phyloP scores from a whole-genome alignment of 2,113 vertebrate species.

The Syngnathoides biaculeatus region DNA sequence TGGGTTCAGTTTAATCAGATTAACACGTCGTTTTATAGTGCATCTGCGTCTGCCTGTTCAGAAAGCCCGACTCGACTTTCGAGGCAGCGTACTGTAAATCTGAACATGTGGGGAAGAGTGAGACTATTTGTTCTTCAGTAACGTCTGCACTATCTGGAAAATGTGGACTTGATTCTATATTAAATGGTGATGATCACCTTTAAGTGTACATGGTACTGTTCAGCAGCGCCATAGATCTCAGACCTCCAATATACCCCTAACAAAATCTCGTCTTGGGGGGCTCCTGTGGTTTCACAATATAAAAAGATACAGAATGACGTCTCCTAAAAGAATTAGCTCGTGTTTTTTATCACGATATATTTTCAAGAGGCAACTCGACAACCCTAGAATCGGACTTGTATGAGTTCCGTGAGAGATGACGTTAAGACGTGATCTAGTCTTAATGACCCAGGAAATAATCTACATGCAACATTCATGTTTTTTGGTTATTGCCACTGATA shows the following conservation, averaged over 20 bases:
- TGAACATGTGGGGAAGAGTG: conserved; percentile 6
- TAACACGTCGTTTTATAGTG: background rate
- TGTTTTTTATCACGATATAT: background rate
- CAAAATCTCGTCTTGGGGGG: background rate
- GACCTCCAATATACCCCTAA: background rate
- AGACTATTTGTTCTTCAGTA: conserved; percentile 32
- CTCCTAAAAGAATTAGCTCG: background rate
- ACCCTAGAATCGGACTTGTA: background rate
- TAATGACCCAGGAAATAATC: background rate
- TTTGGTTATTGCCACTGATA: background rate
- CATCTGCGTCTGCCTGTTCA: background rate
- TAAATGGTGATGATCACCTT: background rate
- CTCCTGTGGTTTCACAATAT: background rate
- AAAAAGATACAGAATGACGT: background rate
- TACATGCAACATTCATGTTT: background rate
- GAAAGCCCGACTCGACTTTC: background rate
- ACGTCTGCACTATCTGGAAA: background rate
- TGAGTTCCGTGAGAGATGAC: background rate
- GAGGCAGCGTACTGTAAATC: background rate
- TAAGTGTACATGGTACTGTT: background rate
- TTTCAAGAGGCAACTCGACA: background rate
- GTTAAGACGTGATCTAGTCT: background rate
- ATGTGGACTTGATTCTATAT: background rate
- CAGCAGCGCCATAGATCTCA: background rate
- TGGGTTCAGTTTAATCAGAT: conserved; percentile 1